These are phyloP conservation scores for Mohoua ochrocephala DNA, from an alignment of 2,113 vertebrate genomes.

Conservation along the genomic window DNA sequence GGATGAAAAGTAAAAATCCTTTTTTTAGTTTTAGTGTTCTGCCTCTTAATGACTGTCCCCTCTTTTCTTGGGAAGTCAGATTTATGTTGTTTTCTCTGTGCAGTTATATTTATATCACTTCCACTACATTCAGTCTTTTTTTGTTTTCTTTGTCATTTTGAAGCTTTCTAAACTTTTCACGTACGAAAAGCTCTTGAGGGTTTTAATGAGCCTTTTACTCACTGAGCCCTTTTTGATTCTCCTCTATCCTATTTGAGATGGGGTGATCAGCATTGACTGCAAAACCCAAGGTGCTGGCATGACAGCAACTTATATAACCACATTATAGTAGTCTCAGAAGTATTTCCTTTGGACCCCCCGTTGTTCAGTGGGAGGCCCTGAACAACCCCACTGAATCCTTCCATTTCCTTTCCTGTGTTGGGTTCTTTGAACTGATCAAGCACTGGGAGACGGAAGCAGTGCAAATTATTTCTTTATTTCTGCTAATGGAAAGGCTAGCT, in stretches of 20 bases:
- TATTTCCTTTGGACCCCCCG: not conserved
- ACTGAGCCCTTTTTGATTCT: slow-evolving; percentile 6
- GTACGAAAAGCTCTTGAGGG: not conserved
- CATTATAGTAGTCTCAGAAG: not conserved
- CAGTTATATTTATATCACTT: not conserved
- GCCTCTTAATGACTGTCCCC: not conserved
- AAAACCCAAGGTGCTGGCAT: not conserved
- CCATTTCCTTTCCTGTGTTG: not conserved
- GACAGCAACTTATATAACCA: not conserved
- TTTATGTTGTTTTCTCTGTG: slow-evolving; percentile 4
- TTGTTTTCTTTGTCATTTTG: not conserved
- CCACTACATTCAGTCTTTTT: not conserved
- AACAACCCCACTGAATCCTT: not conserved
- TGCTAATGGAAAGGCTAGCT: not conserved
- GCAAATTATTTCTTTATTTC: not conserved
- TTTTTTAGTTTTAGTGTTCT: slow-evolving; percentile 16
- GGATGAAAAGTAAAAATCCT: slow-evolving; percentile 16
- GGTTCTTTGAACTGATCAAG: accelerated
- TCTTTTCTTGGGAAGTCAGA: not conserved
- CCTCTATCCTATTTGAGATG: not conserved
- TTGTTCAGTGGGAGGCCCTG: not conserved
- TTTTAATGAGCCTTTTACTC: not conserved
- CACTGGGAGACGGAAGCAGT: not conserved
- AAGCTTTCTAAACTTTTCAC: not conserved
- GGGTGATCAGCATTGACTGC: not conserved